Evolutionary conservation across 2,888 invertebrate species (phyloP), one percentile per base, ranked within the genome.

Genomic region (Pristionchus maxplancki): DNA sequence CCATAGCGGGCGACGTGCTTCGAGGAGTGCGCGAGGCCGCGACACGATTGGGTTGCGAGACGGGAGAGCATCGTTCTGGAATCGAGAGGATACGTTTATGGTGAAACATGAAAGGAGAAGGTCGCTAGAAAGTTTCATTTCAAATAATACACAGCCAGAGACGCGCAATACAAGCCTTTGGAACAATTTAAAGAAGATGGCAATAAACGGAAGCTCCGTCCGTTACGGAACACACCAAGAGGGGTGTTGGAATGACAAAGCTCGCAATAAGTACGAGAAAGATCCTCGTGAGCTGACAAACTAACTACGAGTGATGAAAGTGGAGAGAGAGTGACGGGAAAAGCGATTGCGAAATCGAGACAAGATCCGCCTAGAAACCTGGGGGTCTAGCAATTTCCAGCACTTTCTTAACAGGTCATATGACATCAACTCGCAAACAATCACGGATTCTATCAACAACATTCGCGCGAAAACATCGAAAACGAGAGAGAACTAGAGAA

Each of bases 21-120:
- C 24, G 89, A 64, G 0, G 90, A 86, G n/a, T 88, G 89, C 40
- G 91, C 81, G 78, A 92, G 87, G 20, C 89, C 88, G n/a, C 92
- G 90, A 31, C 89, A 91, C 6, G 86, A 89, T 28, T 89, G 67
- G 48, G 90, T 71, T 3, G 90, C 89, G 44, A 92, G 89, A 84
- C 92, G 91, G 48, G 91, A 92, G 37, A 92, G 82, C 92, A 92
- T 92, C 37, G 37, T 71, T 71, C 67, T 71, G 67, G 13, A 71
- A 24, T 53, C 3, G 20, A 3, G 53, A 17, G 17, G 17, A 53
- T 53, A n/a, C n/a, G n/a, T n/a, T n/a, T n/a, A n/a, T n/a, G n/a
- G n/a, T 20, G 20, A 53, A 53, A 53, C 53, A 53, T 9, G 6
- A 53, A 53, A 17, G 13, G 3, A 53, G 9, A 20, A 17, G 17